Base-by-base conservation (phyloP, 2,888 invertebrate genomes). In the Dicycla oo region DNA sequence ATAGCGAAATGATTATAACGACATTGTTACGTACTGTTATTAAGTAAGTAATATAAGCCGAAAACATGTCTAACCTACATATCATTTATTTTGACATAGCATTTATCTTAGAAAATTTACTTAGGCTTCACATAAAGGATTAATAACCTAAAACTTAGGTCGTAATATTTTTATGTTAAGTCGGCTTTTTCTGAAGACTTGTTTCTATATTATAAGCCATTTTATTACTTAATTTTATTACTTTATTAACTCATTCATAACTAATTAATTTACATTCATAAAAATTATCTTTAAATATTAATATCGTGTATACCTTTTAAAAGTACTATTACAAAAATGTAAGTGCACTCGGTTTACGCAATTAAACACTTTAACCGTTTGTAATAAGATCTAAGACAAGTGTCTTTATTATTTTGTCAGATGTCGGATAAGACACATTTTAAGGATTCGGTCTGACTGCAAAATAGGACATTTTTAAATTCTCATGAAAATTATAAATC, bases 211-310 rank as follows among this genome's bases (percentile, higher is more conserved):
- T 18, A 62, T 18, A 58, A 34, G 13, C 23, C 11, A 38, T 78
- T 76, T 76, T 40, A 75, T 57, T 53, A 57, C 61, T 57, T 49
- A 18, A 26, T 64, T 71, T 64, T 60, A 77, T 75, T 58, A 49
- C 71, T 40, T 23, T 13, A 60, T 38, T 60, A 78, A 77, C 23
- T 75, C 43, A 57, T 61, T 62, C 34, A 51, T 45, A 78, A 72
- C n/a, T 40, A 34, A 53, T 66, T 49, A 58, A 73, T 49, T 74
- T 30, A 30, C 34, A 20, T 53, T 43, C 30, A 26, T 74, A 74
- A 63, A 74, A 77, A 30, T 0, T 53, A 75, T 78, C 69, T 80
- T 60, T n/a, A 38, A 57, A 65, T 69, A 51, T 1, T 69, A 51
- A 63, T 63, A 4, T n/a, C 78, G 5, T 80, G 78, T 78, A n/a